phyloP scores from a whole-genome alignment of 1,140 invertebrate genomes.

The Drosophila miranda region DNA sequence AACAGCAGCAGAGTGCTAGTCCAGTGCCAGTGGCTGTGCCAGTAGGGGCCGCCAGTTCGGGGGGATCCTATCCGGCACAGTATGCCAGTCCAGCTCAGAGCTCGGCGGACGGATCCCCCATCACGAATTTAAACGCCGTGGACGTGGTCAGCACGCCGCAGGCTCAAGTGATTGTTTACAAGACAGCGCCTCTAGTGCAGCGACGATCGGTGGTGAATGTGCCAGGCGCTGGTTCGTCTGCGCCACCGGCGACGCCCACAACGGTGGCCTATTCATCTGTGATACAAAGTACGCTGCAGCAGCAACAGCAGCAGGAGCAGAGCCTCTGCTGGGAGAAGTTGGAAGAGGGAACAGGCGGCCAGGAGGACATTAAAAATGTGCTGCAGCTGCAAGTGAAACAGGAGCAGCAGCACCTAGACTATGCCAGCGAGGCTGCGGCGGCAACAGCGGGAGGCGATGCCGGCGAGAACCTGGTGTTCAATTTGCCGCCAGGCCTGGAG shows the following conservation, averaged over 20 bases:
- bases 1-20: constrained; percentile 61
- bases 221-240: constrained; percentile 78
- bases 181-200: constrained; percentile 68
- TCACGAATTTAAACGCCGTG: constrained; percentile 72
- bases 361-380: constrained; percentile 77
- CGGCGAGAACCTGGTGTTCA: constrained; percentile 77
- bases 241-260: constrained; percentile 44
- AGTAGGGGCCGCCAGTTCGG: constrained; percentile 11
- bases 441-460: constrained; percentile 32
- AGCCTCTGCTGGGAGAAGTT: constrained; percentile 74
- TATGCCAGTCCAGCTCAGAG: constrained; percentile 75
- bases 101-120: constrained; percentile 74
- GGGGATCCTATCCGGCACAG: constrained; percentile 67
- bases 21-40: constrained; percentile 44
- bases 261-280: constrained; percentile 81
- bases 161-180: constrained; percentile 77
- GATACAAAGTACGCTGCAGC: constrained; percentile 81
- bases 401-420: constrained; percentile 73
- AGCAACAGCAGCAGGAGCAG: constrained; percentile 61
- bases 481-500: constrained; percentile 75
- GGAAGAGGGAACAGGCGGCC: constrained; percentile 48
- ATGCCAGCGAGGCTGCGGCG: constrained; percentile 50
- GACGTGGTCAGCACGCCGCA: constrained; percentile 63
- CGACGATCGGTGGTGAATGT: constrained; percentile 65
- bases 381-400: constrained; percentile 77